These are phyloP conservation scores for Megaceryle maxima DNA, from an alignment of 2,113 vertebrate species.

Conservation along the genomic window DNA sequence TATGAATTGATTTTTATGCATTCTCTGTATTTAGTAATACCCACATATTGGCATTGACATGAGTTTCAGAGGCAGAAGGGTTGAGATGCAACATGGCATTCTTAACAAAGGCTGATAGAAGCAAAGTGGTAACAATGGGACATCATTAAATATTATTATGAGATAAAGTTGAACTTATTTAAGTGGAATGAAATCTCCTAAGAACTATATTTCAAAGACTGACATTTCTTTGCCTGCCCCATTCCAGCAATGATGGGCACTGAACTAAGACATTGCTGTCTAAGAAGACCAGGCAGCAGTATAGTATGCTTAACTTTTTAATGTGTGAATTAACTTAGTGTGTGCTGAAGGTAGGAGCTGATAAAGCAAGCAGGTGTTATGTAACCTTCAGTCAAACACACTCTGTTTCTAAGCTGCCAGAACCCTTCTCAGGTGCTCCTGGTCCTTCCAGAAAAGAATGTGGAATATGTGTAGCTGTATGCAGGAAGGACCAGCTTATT, in stretches of 20 bases:
- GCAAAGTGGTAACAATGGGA: neutral
- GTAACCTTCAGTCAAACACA: neutral
- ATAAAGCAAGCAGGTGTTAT: slow-evolving; percentile 3
- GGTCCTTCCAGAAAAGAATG: neutral
- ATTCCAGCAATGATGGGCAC: neutral
- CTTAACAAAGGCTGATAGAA: slow-evolving; percentile 30
- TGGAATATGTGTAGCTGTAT: neutral
- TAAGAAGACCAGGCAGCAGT: slow-evolving; percentile 3
- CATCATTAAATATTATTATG: slow-evolving; percentile 43
- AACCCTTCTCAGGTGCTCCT: neutral
- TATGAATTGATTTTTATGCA: slow-evolving; percentile 51
- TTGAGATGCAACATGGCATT: slow-evolving; percentile 35
- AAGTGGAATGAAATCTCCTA: neutral
- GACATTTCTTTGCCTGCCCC: neutral
- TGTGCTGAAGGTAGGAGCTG: slow-evolving; percentile 1
- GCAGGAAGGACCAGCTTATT: neutral
- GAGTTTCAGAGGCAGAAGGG: slow-evolving; percentile 43
- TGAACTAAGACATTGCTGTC: neutral
- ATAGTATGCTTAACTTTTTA: slow-evolving; percentile 17
- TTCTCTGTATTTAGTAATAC: slow-evolving; percentile 55
- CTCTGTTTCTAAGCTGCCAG: neutral
- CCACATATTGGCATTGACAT: slow-evolving; percentile 46
- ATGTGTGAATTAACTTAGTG: neutral
- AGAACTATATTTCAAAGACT: neutral
- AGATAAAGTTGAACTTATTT: slow-evolving; percentile 14